Conservation (phyloP, 1,140 invertebrate genomes). For the Pseudomyrmex concolor region DNA sequence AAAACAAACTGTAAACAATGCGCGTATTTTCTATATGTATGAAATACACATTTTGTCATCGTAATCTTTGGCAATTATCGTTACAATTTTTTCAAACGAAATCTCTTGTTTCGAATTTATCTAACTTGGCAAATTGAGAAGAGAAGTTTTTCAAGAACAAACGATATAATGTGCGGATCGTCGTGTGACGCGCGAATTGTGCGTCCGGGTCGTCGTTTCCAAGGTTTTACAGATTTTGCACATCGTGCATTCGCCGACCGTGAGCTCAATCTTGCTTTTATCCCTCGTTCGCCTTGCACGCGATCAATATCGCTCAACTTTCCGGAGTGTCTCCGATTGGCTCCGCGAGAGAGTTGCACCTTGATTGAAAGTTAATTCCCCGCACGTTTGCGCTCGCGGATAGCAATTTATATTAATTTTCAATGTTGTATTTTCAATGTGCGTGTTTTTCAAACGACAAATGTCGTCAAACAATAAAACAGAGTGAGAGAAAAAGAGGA, state of each 20-base stretch:
- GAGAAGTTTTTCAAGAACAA: neutral
- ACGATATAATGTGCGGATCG: neutral
- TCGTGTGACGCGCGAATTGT: neutral
- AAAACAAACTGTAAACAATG: no score
- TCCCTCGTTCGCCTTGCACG: neutral
- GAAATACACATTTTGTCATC: neutral
- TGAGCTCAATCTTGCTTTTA: conserved; percentile 18
- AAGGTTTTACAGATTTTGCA: neutral
- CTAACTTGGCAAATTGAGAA: neutral
- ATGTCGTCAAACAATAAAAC: no score
- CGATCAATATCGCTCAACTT: conserved; percentile 35
- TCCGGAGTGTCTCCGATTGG: neutral
- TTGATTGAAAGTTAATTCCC: neutral
- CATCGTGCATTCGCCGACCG: neutral
- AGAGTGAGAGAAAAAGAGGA: no score
- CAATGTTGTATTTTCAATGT: neutral
- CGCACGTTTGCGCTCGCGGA: neutral
- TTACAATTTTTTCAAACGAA: no score
- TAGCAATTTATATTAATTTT: neutral
- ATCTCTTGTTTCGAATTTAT: neutral
- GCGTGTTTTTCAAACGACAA: no score
- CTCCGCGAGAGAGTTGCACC: neutral
- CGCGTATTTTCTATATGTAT: no score
- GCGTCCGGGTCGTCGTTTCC: conserved; percentile 7
- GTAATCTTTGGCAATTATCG: no score